Percentiles rank a stretch among this genome's conserved stretches.
Evolutionary conservation across 2,797 vertebrate species (phyloP).

Genomic region (Phoebastria nigripes): DNA sequence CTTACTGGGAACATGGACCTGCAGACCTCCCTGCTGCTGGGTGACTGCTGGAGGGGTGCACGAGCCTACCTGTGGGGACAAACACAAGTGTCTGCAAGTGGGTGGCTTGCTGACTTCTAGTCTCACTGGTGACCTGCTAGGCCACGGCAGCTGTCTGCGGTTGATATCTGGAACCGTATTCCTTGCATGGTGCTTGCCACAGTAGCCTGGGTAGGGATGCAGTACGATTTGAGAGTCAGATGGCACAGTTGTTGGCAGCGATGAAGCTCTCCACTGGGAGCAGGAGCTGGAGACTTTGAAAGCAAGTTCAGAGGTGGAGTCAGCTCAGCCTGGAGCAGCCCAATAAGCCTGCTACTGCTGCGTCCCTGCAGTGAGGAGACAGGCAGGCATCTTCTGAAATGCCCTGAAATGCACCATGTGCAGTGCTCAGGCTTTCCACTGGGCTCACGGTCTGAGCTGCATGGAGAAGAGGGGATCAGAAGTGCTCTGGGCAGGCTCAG

Average conservation of each 20-base stretch:
- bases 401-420: accelerated
- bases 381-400: not conserved
- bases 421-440: not conserved
- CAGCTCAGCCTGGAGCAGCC: not conserved
- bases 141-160: not conserved
- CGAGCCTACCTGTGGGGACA: not conserved
- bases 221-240: not conserved
- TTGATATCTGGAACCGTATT: not conserved
- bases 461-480: not conserved
- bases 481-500: not conserved
- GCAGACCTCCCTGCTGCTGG: not conserved
- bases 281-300: not conserved
- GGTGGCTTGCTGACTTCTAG: not conserved
- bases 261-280: not conserved
- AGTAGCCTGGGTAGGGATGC: accelerated
- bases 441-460: not conserved
- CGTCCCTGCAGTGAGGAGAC: not conserved
- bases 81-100: not conserved
- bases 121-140: not conserved
- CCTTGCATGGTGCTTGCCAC: not conserved
- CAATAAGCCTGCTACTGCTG: not conserved
- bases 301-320: not conserved
- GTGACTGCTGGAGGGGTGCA: not conserved
- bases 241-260: not conserved
- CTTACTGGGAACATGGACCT: not conserved